Evolutionary conservation across 2,113 vertebrate genomes (phyloP).

Genomic region (Passerina amoena): DNA sequence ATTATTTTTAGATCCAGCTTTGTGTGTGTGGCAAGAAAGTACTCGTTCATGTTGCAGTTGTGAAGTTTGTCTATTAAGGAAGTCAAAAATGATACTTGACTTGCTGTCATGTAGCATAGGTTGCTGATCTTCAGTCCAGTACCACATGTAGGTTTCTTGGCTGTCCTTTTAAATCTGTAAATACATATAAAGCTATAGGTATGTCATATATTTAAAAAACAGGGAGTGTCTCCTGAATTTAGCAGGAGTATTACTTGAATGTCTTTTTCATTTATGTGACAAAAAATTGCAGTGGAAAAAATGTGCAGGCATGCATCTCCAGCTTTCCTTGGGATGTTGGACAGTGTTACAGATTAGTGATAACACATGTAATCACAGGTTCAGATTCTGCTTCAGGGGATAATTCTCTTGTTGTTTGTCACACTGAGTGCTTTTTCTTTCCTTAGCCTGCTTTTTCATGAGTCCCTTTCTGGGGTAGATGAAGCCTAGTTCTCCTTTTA

Average conservation of each 20-base stretch:
- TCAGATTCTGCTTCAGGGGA: constrained; percentile 6
- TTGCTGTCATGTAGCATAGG: not conserved
- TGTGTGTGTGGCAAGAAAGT: not conserved
- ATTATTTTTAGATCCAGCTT: not conserved
- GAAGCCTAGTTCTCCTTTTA: constrained; percentile 54
- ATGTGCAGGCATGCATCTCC: not conserved
- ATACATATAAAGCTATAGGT: not conserved
- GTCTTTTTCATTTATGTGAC: not conserved
- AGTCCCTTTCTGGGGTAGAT: constrained; percentile 19
- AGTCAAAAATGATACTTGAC: not conserved
- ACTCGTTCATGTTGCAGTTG: not conserved
- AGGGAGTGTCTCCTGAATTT: not conserved
- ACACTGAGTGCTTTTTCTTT: constrained; percentile 22
- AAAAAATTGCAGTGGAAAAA: not conserved
- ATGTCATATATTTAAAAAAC: not conserved
- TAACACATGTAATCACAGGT: not conserved
- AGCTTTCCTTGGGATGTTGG: not conserved
- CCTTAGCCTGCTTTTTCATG: constrained; percentile 12
- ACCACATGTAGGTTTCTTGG: not conserved
- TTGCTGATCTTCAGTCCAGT: not conserved
- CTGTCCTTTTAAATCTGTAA: not conserved
- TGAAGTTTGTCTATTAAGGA: not conserved
- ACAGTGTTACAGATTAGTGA: not conserved
- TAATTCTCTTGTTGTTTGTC: constrained; percentile 57
- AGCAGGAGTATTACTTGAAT: not conserved